These are phyloP conservation scores for Sminthurinus aureus DNA, from an alignment of 2,888 invertebrate species.

Conservation along the genomic window DNA sequence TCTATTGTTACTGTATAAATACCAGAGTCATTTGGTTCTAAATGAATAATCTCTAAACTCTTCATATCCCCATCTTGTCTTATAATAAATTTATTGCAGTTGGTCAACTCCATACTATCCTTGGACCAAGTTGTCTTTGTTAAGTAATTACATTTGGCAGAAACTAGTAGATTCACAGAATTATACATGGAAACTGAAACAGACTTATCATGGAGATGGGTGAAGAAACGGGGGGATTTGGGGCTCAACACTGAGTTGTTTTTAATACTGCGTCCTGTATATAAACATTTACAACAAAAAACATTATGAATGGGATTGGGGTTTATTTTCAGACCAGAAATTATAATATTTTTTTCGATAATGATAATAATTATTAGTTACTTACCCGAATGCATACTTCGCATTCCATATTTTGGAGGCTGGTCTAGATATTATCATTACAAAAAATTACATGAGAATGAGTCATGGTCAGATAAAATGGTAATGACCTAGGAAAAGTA, in stretches of 20 bases:
- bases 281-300: not conserved
- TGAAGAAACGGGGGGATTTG: constrained; percentile 35
- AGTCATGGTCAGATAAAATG: too few species aligned
- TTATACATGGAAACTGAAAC: constrained; percentile 9
- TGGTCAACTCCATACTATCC: constrained; percentile 31
- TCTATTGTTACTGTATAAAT: constrained; percentile 41
- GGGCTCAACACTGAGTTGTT: not conserved
- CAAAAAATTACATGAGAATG: too few species aligned
- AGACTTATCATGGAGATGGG: constrained; percentile 35
- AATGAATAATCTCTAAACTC: constrained; percentile 34
- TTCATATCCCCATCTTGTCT: constrained; percentile 39
- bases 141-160: constrained; percentile 36
- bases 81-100: constrained; percentile 38
- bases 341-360: not conserved
- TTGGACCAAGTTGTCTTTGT: constrained; percentile 40
- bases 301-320: too few species aligned
- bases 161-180: constrained; percentile 24
- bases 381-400: not conserved
- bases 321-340: not conserved
- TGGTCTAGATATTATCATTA: not conserved
- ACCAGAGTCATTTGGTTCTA: constrained; percentile 36
- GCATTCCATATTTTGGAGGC: not conserved
- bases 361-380: not conserved
- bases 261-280: not conserved
- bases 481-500: too few species aligned